Evolutionary conservation across 2,113 vertebrate genomes (phyloP), one percentile per base, ranked within the genome.

Genomic region (Conger conger): DNA sequence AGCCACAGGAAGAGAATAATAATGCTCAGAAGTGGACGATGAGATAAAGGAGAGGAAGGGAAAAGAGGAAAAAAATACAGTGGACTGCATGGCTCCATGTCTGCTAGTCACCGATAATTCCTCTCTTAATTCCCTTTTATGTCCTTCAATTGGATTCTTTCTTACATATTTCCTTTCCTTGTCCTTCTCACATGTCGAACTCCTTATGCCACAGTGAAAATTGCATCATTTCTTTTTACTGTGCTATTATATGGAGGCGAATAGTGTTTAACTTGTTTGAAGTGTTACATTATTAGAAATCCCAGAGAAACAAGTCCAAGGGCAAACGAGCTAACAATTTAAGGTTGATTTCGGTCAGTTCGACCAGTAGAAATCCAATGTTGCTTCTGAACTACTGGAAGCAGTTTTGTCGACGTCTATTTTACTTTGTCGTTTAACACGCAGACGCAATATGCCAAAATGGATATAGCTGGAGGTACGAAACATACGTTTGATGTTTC

Each of bases 31-130:
- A 27, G 82, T 76, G 8, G 79, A 53, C 54, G 84, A 83, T 1
- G 77, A 60, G 42, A 38, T 38, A 73, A 60, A 76, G 80, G 87
- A 33, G 37, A 79, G 30, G 60, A 40, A 53, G 63, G 30, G 20
- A 38, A 82, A 81, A 90, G 36, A 45, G 83, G 82, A 40, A 91
- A 45, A 53, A 88, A 90, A 82, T 94, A 94, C 85, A 93, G 95
- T 40, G 95, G 95, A 8, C 93, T 93, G 77, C 94, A 95, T 82
- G 92, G 95, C 81, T 85, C 92, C 8, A 95, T 95, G 86, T 86
- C 93, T 93, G 94, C 94, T 95, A 82, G 42, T 23, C 9, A 77
- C 77, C 15, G 0, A 36, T 0, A 8, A 16, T 23, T 27, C 23
- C 15, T 80, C 9, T 17, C n/a, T n/a, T n/a, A 6, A 23, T 77